phyloP scores from a whole-genome alignment of 2,113 vertebrate species.

The Mirounga angustirostris region DNA sequence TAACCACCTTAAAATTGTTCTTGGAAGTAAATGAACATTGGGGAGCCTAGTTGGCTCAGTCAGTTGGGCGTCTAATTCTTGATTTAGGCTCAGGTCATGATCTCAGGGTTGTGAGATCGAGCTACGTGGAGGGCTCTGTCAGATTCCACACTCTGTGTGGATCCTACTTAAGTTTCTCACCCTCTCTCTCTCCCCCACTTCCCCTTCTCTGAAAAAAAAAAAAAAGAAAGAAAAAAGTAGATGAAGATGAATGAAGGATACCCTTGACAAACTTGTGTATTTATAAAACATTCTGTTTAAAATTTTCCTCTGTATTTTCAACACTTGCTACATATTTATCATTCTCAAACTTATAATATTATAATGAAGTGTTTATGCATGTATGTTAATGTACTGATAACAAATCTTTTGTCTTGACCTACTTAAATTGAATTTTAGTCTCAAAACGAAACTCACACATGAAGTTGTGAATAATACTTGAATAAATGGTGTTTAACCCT shows the following conservation, averaged over 20 bases:
- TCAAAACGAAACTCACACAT: not conserved
- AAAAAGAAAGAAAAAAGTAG: not conserved
- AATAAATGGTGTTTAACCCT: not conserved
- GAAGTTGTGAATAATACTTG: not conserved
- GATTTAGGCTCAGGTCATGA: not conserved
- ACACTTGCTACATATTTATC: not conserved
- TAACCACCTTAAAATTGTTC: not conserved
- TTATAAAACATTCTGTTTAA: not conserved
- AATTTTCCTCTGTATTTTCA: conserved; percentile 19
- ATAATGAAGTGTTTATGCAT: not conserved
- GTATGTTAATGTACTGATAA: not conserved
- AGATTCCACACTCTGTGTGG: not conserved
- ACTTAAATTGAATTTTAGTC: conserved; percentile 27
- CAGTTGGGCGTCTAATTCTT: not conserved
- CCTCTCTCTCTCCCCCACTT: not conserved
- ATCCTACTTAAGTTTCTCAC: not conserved
- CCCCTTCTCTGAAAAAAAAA: not conserved
- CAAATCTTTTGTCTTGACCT: not conserved
- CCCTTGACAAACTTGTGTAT: not conserved
- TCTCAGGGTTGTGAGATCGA: not conserved
- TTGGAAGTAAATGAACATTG: not conserved
- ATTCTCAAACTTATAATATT: not conserved
- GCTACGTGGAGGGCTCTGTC: not conserved
- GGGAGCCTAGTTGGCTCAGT: not conserved
- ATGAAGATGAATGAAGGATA: not conserved